phyloP scores from a whole-genome alignment of 2,797 vertebrate genomes.

The Trichosurus vulpecula region DNA sequence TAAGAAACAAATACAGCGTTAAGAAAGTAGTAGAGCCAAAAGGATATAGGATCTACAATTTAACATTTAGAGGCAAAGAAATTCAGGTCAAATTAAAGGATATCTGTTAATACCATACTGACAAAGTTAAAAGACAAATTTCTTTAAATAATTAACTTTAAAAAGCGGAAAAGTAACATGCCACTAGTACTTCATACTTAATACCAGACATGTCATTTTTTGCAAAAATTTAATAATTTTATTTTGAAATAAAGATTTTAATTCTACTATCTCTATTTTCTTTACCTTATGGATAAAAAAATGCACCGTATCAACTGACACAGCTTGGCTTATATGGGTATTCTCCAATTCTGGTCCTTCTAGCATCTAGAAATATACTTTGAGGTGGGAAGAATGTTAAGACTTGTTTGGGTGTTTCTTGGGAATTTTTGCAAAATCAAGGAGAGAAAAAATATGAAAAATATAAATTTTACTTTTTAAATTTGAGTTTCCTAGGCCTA shows the following conservation, averaged over 20 bases:
- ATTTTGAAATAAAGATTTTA: background rate
- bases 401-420: background rate
- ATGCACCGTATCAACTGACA: background rate
- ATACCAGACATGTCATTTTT: background rate
- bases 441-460: background rate
- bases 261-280: background rate
- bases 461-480: background rate
- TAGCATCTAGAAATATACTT: background rate
- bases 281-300: no score
- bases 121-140: background rate
- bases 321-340: background rate
- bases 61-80: background rate
- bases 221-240: background rate
- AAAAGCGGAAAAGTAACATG: background rate
- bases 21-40: background rate
- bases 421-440: background rate
- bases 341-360: background rate
- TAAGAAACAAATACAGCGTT: background rate
- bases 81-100: background rate
- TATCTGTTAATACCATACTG: background rate
- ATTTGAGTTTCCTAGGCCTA: background rate
- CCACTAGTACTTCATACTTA: background rate
- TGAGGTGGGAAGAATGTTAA: background rate
- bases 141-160: background rate
- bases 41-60: background rate